phyloP scores from a whole-genome alignment of 2,797 vertebrate genomes.

The Cirrhinus mrigala region DNA sequence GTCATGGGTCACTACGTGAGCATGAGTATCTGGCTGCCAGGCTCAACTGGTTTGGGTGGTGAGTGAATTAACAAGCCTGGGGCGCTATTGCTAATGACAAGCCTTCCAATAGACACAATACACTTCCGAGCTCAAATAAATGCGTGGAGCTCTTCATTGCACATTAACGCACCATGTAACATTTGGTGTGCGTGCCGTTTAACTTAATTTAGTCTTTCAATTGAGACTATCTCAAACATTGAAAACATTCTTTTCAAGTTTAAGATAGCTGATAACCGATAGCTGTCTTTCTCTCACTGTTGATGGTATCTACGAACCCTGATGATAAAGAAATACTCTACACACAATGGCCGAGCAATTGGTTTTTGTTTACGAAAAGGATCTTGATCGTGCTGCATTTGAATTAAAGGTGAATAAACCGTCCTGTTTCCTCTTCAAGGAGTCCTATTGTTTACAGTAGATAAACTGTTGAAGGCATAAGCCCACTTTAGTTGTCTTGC shows the following conservation, averaged over 20 bases:
- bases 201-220: neutral
- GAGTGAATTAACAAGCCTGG: constrained; percentile 76
- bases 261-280: constrained; percentile 14
- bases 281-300: constrained; percentile 3
- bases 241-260: constrained; percentile 38
- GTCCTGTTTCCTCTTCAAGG: constrained; percentile 67
- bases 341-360: constrained; percentile 40
- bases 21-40: constrained; percentile 63
- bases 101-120: constrained; percentile 20
- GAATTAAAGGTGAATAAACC: constrained; percentile 76
- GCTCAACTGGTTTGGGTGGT: constrained; percentile 66
- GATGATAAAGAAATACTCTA: constrained; percentile 32
- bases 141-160: neutral
- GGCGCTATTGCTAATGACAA: constrained; percentile 64
- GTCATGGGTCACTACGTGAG: constrained; percentile 77
- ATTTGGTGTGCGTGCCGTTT: neutral
- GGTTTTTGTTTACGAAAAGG: constrained; percentile 64
- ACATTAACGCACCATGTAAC: neutral
- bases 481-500: constrained; percentile 66
- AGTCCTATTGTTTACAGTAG: constrained; percentile 73
- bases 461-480: constrained; percentile 77
- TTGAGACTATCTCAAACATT: constrained; percentile 6
- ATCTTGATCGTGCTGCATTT: constrained; percentile 63
- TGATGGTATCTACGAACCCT: constrained; percentile 37
- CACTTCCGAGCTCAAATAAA: constrained; percentile 5